phyloP scores from a whole-genome alignment of 2,113 vertebrate genomes.

The Bujurquina vittata region DNA sequence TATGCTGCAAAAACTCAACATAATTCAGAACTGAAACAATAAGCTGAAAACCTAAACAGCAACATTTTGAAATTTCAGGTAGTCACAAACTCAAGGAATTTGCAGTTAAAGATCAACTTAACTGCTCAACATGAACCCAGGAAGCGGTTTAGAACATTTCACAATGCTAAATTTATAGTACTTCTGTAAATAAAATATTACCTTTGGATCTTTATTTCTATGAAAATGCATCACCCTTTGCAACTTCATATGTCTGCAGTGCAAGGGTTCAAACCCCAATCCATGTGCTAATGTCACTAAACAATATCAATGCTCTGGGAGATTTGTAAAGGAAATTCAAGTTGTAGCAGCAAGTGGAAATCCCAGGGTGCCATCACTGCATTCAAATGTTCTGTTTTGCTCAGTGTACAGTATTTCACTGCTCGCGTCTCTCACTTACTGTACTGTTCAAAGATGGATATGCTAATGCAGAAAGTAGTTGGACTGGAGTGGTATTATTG shows the following conservation, averaged over 20 bases:
- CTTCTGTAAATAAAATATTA: neutral
- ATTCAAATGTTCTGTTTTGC: constrained; percentile 58
- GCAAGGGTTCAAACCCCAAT: neutral
- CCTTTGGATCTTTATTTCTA: neutral
- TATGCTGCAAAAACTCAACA: no score
- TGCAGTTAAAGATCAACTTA: neutral
- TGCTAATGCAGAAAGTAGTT: constrained; percentile 61
- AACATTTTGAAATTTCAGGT: neutral
- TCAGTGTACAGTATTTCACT: constrained; percentile 32
- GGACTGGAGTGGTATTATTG: constrained; percentile 30
- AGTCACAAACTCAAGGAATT: no score
- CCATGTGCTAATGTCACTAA: constrained; percentile 33
- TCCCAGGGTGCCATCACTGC: constrained; percentile 49
- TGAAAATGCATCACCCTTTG: neutral
- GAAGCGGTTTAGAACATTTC: neutral
- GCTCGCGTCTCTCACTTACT: constrained; percentile 34
- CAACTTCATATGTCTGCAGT: neutral
- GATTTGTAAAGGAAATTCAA: constrained; percentile 61
- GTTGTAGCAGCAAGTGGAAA: constrained; percentile 46
- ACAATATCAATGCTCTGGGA: constrained; percentile 46
- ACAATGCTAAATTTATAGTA: neutral
- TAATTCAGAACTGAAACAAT: no score
- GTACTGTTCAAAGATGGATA: constrained; percentile 58
- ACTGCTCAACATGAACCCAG: neutral
- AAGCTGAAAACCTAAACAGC: neutral